A percentile compares a stretch with the other conserved stretches of the same genome.
These are phyloP conservation scores for Ladona fulva DNA, from an alignment of 1,140 invertebrate species.

Conservation along the genomic window DNA sequence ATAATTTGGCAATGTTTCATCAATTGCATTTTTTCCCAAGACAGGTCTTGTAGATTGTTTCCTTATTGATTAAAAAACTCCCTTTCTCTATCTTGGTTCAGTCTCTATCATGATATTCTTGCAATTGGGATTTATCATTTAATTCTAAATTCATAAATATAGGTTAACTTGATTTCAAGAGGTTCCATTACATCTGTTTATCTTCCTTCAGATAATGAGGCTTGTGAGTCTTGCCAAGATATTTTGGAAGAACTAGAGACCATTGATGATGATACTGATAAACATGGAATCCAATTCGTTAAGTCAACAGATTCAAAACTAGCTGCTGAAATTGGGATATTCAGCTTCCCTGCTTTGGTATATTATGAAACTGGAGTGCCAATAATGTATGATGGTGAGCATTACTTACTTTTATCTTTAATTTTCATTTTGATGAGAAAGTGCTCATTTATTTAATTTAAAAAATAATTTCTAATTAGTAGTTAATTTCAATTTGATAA, in stretches of 20 bases:
- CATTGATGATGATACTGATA: conserved; percentile 88
- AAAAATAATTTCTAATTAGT: no score
- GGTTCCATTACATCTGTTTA: neutral
- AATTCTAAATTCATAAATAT: no score
- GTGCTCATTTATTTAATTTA: no score
- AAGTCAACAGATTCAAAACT: conserved; percentile 84
- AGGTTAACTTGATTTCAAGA: no score
- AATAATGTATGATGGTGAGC: conserved; percentile 89
- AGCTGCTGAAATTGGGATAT: conserved; percentile 83
- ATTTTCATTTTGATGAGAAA: neutral
- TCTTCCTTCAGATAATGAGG: conserved; percentile 61
- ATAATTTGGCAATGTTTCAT: no score
- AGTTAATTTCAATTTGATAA: no score
- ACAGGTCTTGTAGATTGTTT: no score
- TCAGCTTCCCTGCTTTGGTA: conserved; percentile 79
- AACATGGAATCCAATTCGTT: conserved; percentile 87
- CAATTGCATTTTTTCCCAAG: no score
- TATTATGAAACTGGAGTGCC: conserved; percentile 89
- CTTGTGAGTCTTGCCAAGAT: conserved; percentile 68
- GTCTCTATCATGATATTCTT: no score
- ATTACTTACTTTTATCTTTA: conserved; percentile 5
- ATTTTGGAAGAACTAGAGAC: conserved; percentile 84
- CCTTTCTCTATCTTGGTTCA: no score
- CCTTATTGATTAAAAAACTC: no score
- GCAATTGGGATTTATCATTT: no score